phyloP scores from a whole-genome alignment of 2,888 invertebrate species.

The Meiosimyza decipiens region DNA sequence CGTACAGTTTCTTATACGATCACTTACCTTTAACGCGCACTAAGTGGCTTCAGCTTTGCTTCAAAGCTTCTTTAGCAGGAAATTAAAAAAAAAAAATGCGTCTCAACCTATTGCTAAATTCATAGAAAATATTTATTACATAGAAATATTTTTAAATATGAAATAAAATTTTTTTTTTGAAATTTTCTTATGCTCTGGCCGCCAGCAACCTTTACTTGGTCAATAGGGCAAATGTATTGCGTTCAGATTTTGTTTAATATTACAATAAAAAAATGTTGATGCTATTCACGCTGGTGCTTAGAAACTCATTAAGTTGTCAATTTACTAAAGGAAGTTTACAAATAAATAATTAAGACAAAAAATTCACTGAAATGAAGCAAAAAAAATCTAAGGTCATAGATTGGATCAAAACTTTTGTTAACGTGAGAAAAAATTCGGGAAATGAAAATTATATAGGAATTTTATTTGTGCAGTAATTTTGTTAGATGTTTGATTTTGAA shows the following conservation, averaged over 20 bases:
- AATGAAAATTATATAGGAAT: too few species aligned
- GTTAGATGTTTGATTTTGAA: too few species aligned
- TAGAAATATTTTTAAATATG: neutral
- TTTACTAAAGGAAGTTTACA: too few species aligned
- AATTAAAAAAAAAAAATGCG: neutral
- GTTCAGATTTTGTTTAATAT: neutral
- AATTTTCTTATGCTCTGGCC: neutral
- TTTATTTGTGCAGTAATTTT: too few species aligned
- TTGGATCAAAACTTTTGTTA: neutral
- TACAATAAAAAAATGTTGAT: neutral
- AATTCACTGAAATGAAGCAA: neutral
- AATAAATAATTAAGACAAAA: neutral
- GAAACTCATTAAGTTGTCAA: neutral
- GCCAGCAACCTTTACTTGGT: neutral
- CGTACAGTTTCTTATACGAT: too few species aligned
- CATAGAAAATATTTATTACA: neutral
- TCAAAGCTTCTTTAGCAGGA: neutral
- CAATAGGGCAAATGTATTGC: conserved; percentile 4
- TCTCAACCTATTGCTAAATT: neutral
- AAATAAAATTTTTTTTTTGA: neutral
- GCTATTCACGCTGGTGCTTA: neutral
- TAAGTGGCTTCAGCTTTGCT: too few species aligned
- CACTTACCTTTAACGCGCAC: too few species aligned
- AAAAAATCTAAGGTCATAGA: neutral
- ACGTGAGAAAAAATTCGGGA: neutral